phyloP scores from a whole-genome alignment of 2,113 vertebrate genomes.

The Colaptes auratus region DNA sequence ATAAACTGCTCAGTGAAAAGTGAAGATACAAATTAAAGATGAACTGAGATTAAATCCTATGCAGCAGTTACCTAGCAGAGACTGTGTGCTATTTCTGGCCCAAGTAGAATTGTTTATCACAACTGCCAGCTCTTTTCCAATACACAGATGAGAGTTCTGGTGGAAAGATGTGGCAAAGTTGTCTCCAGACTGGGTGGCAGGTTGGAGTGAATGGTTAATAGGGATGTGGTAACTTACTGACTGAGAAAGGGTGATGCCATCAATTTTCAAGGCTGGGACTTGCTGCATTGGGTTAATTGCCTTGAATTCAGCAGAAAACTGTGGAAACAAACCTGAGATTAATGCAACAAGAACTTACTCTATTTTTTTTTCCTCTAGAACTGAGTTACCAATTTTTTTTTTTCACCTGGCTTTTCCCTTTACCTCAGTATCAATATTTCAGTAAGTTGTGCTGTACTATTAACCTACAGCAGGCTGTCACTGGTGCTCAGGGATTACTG shows the following conservation, averaged over 20 bases:
- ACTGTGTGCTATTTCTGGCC: not conserved
- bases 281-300: constrained; percentile 94
- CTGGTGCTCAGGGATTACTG: not conserved
- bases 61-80: not conserved
- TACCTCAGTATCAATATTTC: not conserved
- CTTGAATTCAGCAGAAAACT: constrained; percentile 86
- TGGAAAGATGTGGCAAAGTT: not conserved
- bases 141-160: not conserved
- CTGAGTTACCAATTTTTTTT: not conserved
- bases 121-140: not conserved
- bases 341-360: not conserved
- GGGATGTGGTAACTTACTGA: constrained; percentile 84
- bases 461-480: not conserved
- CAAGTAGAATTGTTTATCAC: not conserved
- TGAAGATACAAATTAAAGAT: not conserved
- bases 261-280: constrained; percentile 90
- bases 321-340: constrained; percentile 44
- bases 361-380: not conserved
- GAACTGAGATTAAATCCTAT: not conserved
- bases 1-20: not conserved
- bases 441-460: not conserved
- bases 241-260: constrained; percentile 87
- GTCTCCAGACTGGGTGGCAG: not conserved
- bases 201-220: not conserved
- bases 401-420: not conserved